These are phyloP conservation scores for Loripinus fragilis DNA, from an alignment of 2,888 invertebrate species.

Conservation along the genomic window DNA sequence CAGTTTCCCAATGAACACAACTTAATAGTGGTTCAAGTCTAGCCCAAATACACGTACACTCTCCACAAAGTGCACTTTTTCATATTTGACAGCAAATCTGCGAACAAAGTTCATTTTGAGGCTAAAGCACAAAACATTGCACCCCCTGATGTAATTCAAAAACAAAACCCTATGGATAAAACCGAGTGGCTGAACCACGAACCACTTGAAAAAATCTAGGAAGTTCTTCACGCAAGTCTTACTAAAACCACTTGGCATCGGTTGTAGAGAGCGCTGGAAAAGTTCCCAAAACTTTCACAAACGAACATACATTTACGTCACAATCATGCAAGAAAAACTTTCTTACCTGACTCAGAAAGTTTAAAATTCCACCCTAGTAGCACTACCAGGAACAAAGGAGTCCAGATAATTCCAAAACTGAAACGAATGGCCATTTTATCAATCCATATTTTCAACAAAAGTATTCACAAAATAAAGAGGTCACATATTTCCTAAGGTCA, in stretches of 20 bases:
- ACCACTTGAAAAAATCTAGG: too few relatives aligned
- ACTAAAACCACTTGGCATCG: conserved; percentile 4
- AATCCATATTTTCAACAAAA: not conserved
- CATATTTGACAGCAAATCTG: too few relatives aligned
- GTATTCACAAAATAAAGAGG: too few relatives aligned
- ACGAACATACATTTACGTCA: not conserved
- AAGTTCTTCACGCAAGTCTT: not conserved
- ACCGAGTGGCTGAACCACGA: too few relatives aligned
- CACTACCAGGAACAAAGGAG: not conserved
- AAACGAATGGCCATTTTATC: not conserved
- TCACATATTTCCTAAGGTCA: conserved; percentile 54
- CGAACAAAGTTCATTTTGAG: too few relatives aligned
- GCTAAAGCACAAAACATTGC: too few relatives aligned
- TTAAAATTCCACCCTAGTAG: not conserved
- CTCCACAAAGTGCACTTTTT: too few relatives aligned
- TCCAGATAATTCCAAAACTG: not conserved
- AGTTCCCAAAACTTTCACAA: conserved; percentile 5
- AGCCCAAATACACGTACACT: too few relatives aligned
- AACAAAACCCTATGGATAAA: too few relatives aligned
- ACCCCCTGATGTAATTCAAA: too few relatives aligned
- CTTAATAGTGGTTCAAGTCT: too few relatives aligned
- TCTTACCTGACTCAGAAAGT: not conserved
- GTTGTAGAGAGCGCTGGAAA: not conserved
- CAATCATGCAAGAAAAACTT: not conserved
- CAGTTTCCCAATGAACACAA: too few relatives aligned